Evolutionary conservation across 2,113 vertebrate species (phyloP), one percentile per base, ranked within the genome.

Genomic region (Pyxicephalus adspersus): DNA sequence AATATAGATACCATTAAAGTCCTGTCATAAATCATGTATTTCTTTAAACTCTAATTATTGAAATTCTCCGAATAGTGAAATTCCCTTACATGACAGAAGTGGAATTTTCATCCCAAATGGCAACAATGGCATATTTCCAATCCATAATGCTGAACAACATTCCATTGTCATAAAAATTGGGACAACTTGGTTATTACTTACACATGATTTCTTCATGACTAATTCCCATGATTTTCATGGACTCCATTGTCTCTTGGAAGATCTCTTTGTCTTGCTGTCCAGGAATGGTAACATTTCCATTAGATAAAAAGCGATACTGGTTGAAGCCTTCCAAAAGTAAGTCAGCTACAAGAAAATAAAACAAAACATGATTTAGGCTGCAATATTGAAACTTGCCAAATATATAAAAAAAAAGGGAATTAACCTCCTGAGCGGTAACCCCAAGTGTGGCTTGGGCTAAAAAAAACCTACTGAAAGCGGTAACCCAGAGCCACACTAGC

Each of bases 201-300:
- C 96, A 94, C 0, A 92, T 77, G 29, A 88, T 92, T 83, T 97
- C 96, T 25, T 96, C 96, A 0, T 91, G 90, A 34, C 72, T 93
- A 89, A 97, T 95, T 15, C 95, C 95, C 93, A 97, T 95, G 81
- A 97, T 95, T 28, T 84, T 87, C 93, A 97, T 92, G 5, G 96
- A 95, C 87, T 96, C 96, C 93, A 97, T 92, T 0, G 96, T 97
- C 90, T 97, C 95, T 4, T 93, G 94, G 86, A 97, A 95, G 86
- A 95, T 95, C 74, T 97, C 96, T 0, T 93, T 88, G 51, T 96
- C 96, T 57, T 95, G 96, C 86, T 96, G 93, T 0, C 95, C 94
- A 0, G 94, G 87, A 77, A 95, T 87, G 1, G 92, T 89, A 0
- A 95, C 84, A 0, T 92, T 91, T 7, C 96, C 96, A 0, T 94